These are phyloP conservation scores for Phrynosoma blainvillii DNA, from an alignment of 2,113 vertebrate species.

Conservation along the genomic window DNA sequence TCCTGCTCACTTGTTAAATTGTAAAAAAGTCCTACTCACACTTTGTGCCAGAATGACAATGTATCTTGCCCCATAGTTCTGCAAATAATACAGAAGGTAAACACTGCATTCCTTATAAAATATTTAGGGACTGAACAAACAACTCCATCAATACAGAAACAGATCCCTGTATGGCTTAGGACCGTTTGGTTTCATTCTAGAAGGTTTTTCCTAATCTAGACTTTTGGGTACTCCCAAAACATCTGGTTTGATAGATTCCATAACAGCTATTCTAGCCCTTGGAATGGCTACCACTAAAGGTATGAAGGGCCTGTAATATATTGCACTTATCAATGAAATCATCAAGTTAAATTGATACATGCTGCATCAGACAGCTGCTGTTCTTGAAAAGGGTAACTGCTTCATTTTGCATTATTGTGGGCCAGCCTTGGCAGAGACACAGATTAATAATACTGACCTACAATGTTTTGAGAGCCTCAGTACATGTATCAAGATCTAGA, in stretches of 20 bases:
- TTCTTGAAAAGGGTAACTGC: too few species aligned
- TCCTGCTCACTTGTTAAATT: constrained; percentile 32
- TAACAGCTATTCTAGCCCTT: not conserved
- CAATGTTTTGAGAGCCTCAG: too few species aligned
- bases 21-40: not conserved
- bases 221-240: not conserved
- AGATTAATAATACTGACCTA: not conserved
- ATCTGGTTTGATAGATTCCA: constrained; percentile 2
- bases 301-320: too few species aligned
- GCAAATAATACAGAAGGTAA: not conserved
- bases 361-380: not conserved
- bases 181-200: not conserved
- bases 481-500: not conserved
- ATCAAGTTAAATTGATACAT: not conserved
- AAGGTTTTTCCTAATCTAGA: not conserved
- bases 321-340: not conserved
- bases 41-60: not conserved
- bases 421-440: not conserved
- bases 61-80: not conserved
- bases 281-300: not conserved
- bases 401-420: not conserved
- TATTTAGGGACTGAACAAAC: not conserved
- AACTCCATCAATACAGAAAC: not conserved
- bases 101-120: not conserved
- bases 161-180: not conserved